Percentiles rank a stretch among this genome's conserved stretches.
These are phyloP conservation scores for Oscheius sp. DNA, from an alignment of 2,888 invertebrate species.

Conservation along the genomic window DNA sequence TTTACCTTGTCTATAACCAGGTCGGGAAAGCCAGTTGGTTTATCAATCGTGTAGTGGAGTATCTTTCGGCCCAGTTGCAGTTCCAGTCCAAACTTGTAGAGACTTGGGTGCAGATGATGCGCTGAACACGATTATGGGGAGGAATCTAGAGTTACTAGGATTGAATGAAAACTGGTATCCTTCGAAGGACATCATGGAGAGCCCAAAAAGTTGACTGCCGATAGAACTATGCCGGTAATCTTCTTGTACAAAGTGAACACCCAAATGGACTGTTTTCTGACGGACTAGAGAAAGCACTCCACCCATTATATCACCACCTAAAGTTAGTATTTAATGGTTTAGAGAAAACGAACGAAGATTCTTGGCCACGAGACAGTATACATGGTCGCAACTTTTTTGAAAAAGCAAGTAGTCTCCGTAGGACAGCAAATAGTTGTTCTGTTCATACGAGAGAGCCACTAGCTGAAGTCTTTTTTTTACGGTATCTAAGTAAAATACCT, in stretches of 20 bases:
- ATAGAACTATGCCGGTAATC: slow-evolving; percentile 45
- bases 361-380: slow-evolving; percentile 22
- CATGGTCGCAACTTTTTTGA: not conserved
- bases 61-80: slow-evolving; percentile 19
- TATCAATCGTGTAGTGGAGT: slow-evolving; percentile 10
- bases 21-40: slow-evolving; percentile 27
- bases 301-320: slow-evolving; percentile 43
- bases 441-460: slow-evolving; percentile 33
- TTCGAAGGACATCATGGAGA: not conserved
- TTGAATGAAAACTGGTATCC: slow-evolving; percentile 9
- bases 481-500: slow-evolving; percentile 23
- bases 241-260: slow-evolving; percentile 40
- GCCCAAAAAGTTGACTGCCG: slow-evolving; percentile 38
- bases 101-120: slow-evolving; percentile 22
- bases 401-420: slow-evolving; percentile 29
- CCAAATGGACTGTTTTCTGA: slow-evolving; percentile 21
- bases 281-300: slow-evolving; percentile 22
- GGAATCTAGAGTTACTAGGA: slow-evolving; percentile 4
- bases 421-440: slow-evolving; percentile 34
- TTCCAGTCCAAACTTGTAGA: slow-evolving; percentile 14
- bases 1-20: not conserved
- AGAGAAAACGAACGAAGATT: slow-evolving; percentile 13
- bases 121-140: not conserved
- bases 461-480: slow-evolving; percentile 13
- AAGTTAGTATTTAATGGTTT: not conserved